These are phyloP conservation scores for Ditylenchus dipsaci DNA, from an alignment of 1,140 invertebrate genomes.

Conservation along the genomic window DNA sequence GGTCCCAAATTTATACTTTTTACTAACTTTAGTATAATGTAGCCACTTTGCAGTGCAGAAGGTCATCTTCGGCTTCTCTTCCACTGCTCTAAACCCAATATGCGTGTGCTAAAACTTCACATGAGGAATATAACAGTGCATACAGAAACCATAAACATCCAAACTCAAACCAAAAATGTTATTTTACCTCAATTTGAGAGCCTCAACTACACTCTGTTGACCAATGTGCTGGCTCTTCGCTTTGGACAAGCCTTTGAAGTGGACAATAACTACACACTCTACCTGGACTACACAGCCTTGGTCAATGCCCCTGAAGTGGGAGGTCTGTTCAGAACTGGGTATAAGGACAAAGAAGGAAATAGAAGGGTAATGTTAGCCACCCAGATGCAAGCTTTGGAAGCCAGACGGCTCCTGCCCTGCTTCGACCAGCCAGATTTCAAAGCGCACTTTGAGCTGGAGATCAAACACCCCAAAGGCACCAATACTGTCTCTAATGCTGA, in stretches of 20 bases:
- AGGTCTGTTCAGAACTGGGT: not conserved
- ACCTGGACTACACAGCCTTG: not conserved
- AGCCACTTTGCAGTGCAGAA: too few relatives aligned
- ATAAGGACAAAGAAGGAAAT: too few relatives aligned
- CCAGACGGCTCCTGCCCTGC: constrained; percentile 50
- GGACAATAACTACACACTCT: constrained; percentile 1
- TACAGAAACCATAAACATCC: not conserved
- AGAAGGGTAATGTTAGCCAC: constrained; percentile 32
- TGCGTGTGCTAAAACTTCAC: not conserved
- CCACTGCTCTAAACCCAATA: not conserved
- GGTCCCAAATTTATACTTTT: too few relatives aligned
- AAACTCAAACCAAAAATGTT: too few relatives aligned
- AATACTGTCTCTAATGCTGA: constrained; percentile 26
- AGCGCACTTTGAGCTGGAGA: constrained; percentile 41
- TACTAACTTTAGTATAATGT: too few relatives aligned
- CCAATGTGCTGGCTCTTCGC: too few relatives aligned
- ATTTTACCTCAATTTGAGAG: too few relatives aligned
- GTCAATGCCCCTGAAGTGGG: constrained; percentile 1
- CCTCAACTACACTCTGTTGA: too few relatives aligned
- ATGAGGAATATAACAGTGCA: not conserved
- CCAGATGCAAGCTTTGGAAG: constrained; percentile 51
- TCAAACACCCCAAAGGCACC: constrained; percentile 33
- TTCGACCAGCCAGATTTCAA: constrained; percentile 54
- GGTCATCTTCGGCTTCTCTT: not conserved
- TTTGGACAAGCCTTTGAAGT: too few relatives aligned